Evolutionary conservation across 2,888 invertebrate genomes (phyloP).

Genomic region (Mongoloraphidia duomilia): DNA sequence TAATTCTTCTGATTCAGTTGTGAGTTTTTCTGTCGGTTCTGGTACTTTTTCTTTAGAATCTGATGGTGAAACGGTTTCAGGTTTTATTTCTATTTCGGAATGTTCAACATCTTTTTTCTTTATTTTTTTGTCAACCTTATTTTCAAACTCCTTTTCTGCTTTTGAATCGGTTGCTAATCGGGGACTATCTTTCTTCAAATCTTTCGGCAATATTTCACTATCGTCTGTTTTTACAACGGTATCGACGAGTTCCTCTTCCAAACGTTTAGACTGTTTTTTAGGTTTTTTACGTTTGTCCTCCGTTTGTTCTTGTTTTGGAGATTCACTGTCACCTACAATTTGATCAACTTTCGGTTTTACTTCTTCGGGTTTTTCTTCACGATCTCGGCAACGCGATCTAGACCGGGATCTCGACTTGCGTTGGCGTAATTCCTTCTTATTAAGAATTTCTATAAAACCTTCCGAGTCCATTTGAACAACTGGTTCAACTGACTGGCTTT

Average conservation of each 20-base stretch:
- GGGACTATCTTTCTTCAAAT: conserved; percentile 5
- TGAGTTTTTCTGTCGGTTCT: conserved; percentile 5
- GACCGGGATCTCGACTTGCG: conserved; percentile 15
- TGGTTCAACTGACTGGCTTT: conserved; percentile 18
- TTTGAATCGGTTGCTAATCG: not conserved
- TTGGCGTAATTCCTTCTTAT: conserved; percentile 29
- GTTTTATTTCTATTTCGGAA: not conserved
- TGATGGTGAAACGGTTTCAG: conserved; percentile 1
- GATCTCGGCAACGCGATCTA: not conserved
- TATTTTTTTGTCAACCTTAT: not conserved
- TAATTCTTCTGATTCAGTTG: conserved; percentile 6
- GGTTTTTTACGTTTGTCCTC: too few relatives aligned
- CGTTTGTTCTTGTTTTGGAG: too few relatives aligned
- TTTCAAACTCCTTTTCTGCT: not conserved
- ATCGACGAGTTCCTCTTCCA: conserved; percentile 13
- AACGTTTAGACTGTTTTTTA: too few relatives aligned
- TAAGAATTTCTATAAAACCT: conserved; percentile 34
- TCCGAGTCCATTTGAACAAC: conserved; percentile 26
- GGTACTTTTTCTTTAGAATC: conserved; percentile 8
- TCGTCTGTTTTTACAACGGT: conserved; percentile 1
- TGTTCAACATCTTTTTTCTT: not conserved
- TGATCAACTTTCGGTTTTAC: not conserved
- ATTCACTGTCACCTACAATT: too few relatives aligned
- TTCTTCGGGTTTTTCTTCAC: conserved; percentile 7
- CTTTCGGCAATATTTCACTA: not conserved